A percentile compares a stretch with the other conserved stretches of the same genome.
Conservation (phyloP, 2,888 invertebrate species). For the Lampropteryx suffumata region DNA sequence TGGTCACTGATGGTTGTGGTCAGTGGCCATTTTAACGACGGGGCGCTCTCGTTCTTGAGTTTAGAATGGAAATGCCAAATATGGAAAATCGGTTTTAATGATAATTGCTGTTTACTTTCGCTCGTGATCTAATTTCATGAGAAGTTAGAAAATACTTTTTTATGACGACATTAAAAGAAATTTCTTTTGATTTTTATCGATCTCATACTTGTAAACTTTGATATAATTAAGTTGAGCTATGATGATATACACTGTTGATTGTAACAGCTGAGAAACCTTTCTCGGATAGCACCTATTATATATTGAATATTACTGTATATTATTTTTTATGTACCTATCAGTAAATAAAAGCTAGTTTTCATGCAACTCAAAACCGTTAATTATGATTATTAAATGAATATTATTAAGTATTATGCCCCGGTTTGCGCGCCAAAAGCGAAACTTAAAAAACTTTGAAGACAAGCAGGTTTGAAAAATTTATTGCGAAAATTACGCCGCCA, state of each 20-base stretch:
- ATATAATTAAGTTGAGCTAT: too few species aligned
- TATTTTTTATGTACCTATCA: too few species aligned
- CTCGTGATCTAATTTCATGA: background rate
- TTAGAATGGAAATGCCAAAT: slow-evolving; percentile 21
- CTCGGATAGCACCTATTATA: too few species aligned
- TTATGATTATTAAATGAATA: slow-evolving; percentile 12
- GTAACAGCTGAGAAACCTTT: too few species aligned
- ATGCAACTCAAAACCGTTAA: slow-evolving; percentile 7
- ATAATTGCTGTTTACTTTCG: slow-evolving; percentile 11
- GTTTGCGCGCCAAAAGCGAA: slow-evolving; percentile 12
- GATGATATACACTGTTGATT: too few species aligned
- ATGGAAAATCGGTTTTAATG: slow-evolving; percentile 8
- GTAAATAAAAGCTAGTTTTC: too few species aligned
- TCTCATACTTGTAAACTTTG: too few species aligned
- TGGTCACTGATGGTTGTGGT: slow-evolving; percentile 22
- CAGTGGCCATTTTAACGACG: slow-evolving; percentile 21
- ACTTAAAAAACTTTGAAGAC: slow-evolving; percentile 15
- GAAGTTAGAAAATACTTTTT: too few species aligned
- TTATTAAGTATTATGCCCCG: background rate
- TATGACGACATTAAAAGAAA: too few species aligned
- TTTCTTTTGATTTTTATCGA: too few species aligned
- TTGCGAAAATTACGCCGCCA: slow-evolving; percentile 31
- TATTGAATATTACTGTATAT: too few species aligned
- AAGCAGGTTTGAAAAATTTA: slow-evolving; percentile 21
- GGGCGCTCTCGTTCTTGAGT: slow-evolving; percentile 11